Conservation (phyloP, 2,888 invertebrate genomes). For the Hanleya hanleyi region DNA sequence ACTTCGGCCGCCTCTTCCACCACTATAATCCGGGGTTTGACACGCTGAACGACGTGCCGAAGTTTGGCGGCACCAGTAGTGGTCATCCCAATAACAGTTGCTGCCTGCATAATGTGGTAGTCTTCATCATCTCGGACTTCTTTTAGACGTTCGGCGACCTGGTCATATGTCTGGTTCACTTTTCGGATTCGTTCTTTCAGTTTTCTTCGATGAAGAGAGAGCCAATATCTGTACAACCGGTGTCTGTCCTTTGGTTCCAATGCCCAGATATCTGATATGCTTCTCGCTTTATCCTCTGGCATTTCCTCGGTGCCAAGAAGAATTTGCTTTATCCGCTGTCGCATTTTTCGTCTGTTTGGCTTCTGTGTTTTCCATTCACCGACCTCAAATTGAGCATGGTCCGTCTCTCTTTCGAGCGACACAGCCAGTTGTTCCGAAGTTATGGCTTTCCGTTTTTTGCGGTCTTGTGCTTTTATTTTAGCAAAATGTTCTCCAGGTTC, state of each 20-base stretch:
- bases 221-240: slow-evolving; percentile 68
- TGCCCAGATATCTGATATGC: slow-evolving; percentile 42
- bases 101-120: slow-evolving; percentile 22
- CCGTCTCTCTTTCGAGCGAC: too few species aligned
- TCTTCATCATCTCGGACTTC: slow-evolving; percentile 16
- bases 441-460: too few species aligned
- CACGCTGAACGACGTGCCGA: slow-evolving; percentile 26
- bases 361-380: slow-evolving; percentile 17
- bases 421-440: too few species aligned
- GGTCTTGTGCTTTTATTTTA: too few species aligned
- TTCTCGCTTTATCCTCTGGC: slow-evolving; percentile 18
- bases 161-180: not conserved
- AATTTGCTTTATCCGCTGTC: not conserved
- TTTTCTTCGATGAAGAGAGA: not conserved
- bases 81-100: slow-evolving; percentile 41
- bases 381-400: too few species aligned
- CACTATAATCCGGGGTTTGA: slow-evolving; percentile 33
- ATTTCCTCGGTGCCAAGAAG: slow-evolving; percentile 10
- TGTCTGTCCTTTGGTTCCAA: slow-evolving; percentile 64
- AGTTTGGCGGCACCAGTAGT: slow-evolving; percentile 41
- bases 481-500: not conserved
- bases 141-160: not conserved
- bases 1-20: slow-evolving; percentile 52
- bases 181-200: not conserved
- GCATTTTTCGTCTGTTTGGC: slow-evolving; percentile 13